These are phyloP conservation scores for Vipera ursinii DNA, from an alignment of 2,797 vertebrate genomes.

Conservation along the genomic window DNA sequence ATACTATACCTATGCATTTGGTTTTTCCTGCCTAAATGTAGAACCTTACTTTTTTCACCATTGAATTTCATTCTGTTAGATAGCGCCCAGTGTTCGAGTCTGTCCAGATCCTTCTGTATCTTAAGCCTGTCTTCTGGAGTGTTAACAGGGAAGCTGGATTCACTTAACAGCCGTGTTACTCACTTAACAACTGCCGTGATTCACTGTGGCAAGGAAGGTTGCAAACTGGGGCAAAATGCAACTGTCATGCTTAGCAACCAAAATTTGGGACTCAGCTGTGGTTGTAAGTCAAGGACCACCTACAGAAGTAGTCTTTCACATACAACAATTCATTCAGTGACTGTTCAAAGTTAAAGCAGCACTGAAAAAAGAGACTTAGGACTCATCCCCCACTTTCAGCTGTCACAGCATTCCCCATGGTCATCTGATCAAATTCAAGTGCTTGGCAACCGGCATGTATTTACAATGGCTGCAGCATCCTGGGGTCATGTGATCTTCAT, in stretches of 20 bases:
- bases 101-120: too few relatives aligned
- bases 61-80: too few relatives aligned
- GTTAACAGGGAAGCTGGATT: background rate
- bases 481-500: background rate
- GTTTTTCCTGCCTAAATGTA: too few relatives aligned
- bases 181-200: background rate
- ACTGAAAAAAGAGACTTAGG: background rate
- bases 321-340: background rate
- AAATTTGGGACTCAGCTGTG: background rate
- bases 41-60: too few relatives aligned
- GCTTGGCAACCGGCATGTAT: too few relatives aligned
- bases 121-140: too few relatives aligned
- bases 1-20: too few relatives aligned
- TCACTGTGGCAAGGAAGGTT: background rate
- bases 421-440: too few relatives aligned
- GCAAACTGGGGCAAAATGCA: background rate
- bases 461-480: background rate
- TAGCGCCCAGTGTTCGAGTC: too few relatives aligned
- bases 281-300: background rate
- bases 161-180: background rate
- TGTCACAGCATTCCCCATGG: too few relatives aligned
- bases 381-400: background rate
- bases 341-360: background rate
- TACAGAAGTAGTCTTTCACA: background rate
- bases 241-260: background rate